These are phyloP conservation scores for Saccopteryx bilineata DNA, from an alignment of 2,113 vertebrate species.

Conservation along the genomic window DNA sequence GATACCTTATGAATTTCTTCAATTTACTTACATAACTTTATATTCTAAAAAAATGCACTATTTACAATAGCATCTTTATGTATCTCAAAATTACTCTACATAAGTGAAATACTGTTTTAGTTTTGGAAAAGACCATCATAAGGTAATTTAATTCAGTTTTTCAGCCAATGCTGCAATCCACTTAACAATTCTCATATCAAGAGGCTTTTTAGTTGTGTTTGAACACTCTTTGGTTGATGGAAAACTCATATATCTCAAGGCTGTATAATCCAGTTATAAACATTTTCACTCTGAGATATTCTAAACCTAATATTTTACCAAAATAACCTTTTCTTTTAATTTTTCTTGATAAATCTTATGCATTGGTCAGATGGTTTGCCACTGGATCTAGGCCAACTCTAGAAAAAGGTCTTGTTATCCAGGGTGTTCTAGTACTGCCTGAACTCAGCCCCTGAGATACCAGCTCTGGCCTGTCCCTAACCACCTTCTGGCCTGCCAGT, in stretches of 20 bases:
- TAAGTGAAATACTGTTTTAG: background rate
- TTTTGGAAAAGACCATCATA: background rate
- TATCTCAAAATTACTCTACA: background rate
- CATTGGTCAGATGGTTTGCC: background rate
- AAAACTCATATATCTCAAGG: slow-evolving; percentile 32
- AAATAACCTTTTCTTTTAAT: background rate
- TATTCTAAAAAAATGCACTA: slow-evolving; percentile 57
- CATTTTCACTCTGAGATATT: slow-evolving; percentile 20
- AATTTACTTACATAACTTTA: slow-evolving; percentile 35
- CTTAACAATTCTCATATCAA: background rate
- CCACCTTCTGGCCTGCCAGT: background rate
- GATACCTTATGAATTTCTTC: slow-evolving; percentile 8
- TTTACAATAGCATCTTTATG: slow-evolving; percentile 37
- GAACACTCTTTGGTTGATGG: background rate
- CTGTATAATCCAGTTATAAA: background rate
- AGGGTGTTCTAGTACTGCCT: background rate
- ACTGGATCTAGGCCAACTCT: background rate
- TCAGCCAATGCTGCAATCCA: background rate
- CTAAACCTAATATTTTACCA: background rate
- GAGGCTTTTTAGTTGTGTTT: background rate
- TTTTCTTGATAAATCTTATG: background rate
- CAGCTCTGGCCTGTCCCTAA: background rate
- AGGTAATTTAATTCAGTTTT: background rate
- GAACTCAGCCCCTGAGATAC: background rate
- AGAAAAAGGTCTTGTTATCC: background rate